A percentile compares a stretch with the other conserved stretches of the same genome.
phyloP scores from a whole-genome alignment of 2,797 vertebrate species.

The Siniperca obscura region DNA sequence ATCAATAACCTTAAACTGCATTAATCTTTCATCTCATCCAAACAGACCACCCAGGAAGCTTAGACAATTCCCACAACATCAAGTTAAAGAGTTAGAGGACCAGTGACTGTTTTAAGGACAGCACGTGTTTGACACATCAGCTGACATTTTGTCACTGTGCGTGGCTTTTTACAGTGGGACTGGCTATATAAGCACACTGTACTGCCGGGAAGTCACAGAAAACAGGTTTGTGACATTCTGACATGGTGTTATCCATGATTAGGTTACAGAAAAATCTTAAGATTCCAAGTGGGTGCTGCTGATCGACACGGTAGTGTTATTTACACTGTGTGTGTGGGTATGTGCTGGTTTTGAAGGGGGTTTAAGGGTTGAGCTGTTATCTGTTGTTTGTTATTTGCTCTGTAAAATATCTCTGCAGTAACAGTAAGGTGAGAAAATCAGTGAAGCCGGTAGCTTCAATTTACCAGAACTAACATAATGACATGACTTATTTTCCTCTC shows the following conservation, averaged over 20 bases:
- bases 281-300: background rate
- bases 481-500: background rate
- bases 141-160: slow-evolving; percentile 28
- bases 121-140: slow-evolving; percentile 28
- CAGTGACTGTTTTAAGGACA: slow-evolving; percentile 27
- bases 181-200: background rate
- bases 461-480: background rate
- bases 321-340: slow-evolving; percentile 16
- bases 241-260: background rate
- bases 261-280: background rate
- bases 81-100: background rate
- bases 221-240: slow-evolving; percentile 1
- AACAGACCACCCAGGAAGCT: background rate
- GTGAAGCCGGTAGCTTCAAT: background rate
- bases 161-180: slow-evolving; percentile 19
- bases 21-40: slow-evolving; percentile 3
- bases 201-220: slow-evolving; percentile 1
- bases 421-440: slow-evolving; percentile 29
- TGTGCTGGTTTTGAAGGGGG: background rate
- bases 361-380: slow-evolving; percentile 6
- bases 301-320: slow-evolving; percentile 4
- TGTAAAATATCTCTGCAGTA: slow-evolving; percentile 3
- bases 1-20: slow-evolving; percentile 14
- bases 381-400: slow-evolving; percentile 43
- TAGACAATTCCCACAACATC: background rate